phyloP scores from a whole-genome alignment of 2,888 invertebrate genomes.

The Tipula confusa region DNA sequence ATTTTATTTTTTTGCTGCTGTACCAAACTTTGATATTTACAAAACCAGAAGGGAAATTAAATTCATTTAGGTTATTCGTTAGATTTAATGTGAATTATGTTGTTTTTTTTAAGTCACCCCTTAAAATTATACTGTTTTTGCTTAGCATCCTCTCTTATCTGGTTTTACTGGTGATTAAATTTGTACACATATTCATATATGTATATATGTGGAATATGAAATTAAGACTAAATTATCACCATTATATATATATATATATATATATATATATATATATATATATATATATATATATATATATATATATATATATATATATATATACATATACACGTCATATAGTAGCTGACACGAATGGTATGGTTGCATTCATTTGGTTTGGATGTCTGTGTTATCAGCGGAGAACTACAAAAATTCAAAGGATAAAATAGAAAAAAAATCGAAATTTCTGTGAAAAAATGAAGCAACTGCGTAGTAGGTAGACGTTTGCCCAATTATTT shows the following conservation, averaged over 20 bases:
- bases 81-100: slow-evolving; percentile 12
- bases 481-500: too few relatives aligned
- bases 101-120: background rate
- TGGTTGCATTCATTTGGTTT: background rate
- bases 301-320: background rate
- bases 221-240: background rate
- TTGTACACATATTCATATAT: background rate
- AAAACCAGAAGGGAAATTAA: background rate
- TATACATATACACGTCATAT: too few relatives aligned
- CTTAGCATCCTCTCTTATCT: background rate
- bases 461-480: too few relatives aligned
- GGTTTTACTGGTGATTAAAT: background rate
- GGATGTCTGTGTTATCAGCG: background rate
- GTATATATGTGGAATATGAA: background rate
- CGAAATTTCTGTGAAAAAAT: too few relatives aligned
- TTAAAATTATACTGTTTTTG: background rate
- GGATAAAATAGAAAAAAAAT: too few relatives aligned
- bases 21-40: background rate
- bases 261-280: background rate
- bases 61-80: slow-evolving; percentile 1
- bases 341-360: too few relatives aligned
- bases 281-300: background rate
- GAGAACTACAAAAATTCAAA: background rate
- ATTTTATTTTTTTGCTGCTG: too few relatives aligned
- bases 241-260: background rate